Evolutionary conservation across 2,797 vertebrate genomes (phyloP).

Genomic region (Gadopsis marmoratus): DNA sequence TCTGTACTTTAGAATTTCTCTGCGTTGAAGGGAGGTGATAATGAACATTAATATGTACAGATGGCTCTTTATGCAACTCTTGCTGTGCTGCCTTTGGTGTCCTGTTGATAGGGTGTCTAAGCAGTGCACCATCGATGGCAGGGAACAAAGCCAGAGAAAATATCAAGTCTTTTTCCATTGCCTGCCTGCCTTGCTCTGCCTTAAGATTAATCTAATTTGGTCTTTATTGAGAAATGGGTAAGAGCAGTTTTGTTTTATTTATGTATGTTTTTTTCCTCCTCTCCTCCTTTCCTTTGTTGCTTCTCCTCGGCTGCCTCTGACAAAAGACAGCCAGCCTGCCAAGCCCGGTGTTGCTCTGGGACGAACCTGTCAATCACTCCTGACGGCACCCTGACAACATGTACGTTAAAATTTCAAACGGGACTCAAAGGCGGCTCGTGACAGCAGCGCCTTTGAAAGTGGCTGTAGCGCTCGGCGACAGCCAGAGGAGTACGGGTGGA

Average conservation of each 20-base stretch:
- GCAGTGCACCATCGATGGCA: constrained; percentile 70
- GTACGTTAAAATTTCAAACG: constrained; percentile 91
- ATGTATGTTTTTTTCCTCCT: constrained; percentile 86
- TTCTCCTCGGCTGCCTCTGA: constrained; percentile 86
- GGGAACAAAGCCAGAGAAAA: constrained; percentile 77
- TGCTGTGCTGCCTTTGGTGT: constrained; percentile 76
- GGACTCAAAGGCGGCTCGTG: constrained; percentile 87
- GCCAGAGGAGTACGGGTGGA: constrained; percentile 85
- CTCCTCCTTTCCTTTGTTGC: constrained; percentile 86
- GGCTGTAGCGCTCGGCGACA: constrained; percentile 88
- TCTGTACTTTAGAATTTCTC: constrained; percentile 62
- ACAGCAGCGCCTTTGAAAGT: constrained; percentile 89
- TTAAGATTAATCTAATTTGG: constrained; percentile 87
- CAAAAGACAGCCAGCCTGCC: constrained; percentile 90
- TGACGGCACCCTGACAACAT: constrained; percentile 89
- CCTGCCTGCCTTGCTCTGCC: constrained; percentile 67
- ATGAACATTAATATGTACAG: constrained; percentile 78
- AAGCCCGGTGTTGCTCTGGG: constrained; percentile 88
- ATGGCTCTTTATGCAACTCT: constrained; percentile 68
- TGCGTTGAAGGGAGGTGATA: constrained; percentile 67
- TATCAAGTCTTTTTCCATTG: constrained; percentile 80
- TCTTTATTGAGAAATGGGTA: constrained; percentile 87
- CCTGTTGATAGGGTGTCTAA: constrained; percentile 74
- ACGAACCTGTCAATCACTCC: constrained; percentile 89
- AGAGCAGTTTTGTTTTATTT: constrained; percentile 89